Conservation (phyloP, 1,140 invertebrate genomes). For the Nebria ingens region DNA sequence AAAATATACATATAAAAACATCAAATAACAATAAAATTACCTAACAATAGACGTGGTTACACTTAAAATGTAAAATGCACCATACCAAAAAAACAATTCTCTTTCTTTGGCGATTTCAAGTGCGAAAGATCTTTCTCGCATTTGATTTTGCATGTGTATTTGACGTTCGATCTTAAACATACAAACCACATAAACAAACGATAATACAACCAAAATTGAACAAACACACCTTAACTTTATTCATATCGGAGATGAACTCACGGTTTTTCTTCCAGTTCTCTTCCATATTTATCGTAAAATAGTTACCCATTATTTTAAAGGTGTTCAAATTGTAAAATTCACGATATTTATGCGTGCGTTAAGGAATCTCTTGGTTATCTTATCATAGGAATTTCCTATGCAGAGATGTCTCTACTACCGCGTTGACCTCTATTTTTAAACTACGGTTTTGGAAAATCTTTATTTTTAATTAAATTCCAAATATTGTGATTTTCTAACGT, state of each 20-base stretch:
- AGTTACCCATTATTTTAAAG: slow-evolving; percentile 24
- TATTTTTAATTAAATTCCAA: no score
- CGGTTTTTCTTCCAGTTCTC: slow-evolving; percentile 52
- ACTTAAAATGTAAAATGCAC: slow-evolving; percentile 53
- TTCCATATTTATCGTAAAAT: slow-evolving; percentile 24
- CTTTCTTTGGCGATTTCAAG: slow-evolving; percentile 57
- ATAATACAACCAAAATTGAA: slow-evolving; percentile 10
- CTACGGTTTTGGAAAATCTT: no score
- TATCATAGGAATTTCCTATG: no score
- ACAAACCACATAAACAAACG: not conserved
- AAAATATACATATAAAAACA: slow-evolving; percentile 12
- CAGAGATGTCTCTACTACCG: no score
- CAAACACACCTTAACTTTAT: slow-evolving; percentile 47
- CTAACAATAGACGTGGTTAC: slow-evolving; percentile 44
- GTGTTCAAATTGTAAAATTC: no score
- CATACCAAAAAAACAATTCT: slow-evolving; percentile 62
- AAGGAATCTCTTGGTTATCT: no score
- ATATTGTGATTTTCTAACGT: no score
- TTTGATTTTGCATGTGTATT: slow-evolving; percentile 69
- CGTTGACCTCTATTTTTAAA: no score
- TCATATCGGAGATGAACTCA: slow-evolving; percentile 56
- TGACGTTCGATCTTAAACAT: slow-evolving; percentile 53
- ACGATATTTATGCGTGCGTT: no score
- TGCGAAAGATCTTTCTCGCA: slow-evolving; percentile 61
- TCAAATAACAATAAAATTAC: slow-evolving; percentile 33